Base-by-base conservation (phyloP, 2,888 invertebrate genomes). In the Ormyrus nitidulus region DNA sequence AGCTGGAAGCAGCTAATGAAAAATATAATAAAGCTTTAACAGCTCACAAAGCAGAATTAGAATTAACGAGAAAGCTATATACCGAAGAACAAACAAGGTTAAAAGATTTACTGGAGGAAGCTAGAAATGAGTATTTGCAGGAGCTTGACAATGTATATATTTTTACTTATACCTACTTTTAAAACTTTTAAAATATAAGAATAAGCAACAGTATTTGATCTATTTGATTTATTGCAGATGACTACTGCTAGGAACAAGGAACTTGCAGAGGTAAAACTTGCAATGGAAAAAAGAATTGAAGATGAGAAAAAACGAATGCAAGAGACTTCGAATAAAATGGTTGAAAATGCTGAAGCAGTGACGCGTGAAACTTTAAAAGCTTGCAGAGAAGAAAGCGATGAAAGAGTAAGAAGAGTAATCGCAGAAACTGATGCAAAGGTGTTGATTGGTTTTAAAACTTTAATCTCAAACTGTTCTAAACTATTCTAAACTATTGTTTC, bases 381-480 rank as follows among this genome's bases (percentile, higher is more conserved):
- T n/a, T 89, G 88, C 81, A 86, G 86, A n/a, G 84, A 83, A 8
- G 87, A 89, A 81, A 86, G 86, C 68, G 87, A 89, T 59, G 88
- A 87, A 82, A 85, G 86, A 61, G 85, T 89, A 5, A 88, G 86
- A 79, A 85, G 86, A 72, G 84, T 85, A 11, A 87, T 89, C 51
- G 82, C 84, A n/a, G 88, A 89, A 81, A 86, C 85, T 72, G 88
- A 88, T 69, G 84, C 84, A n/a, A 89, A 89, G 84, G 88, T 89
- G 84, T 85, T 83, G 72, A 64, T n/a, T 48, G 7, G 3, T 34
- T 34, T 34, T 34, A 34, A 34, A 34, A 34, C 51, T 76, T 9
- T 53, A 66, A 61, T 69, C 34, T 34, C 34, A 34, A 34, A 34
- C 34, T 74, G 13, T 44, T 77, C 10, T 64, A 9, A 7, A 19